phyloP scores from a whole-genome alignment of 2,113 vertebrate species.

The Cephalopholis sonnerati region DNA sequence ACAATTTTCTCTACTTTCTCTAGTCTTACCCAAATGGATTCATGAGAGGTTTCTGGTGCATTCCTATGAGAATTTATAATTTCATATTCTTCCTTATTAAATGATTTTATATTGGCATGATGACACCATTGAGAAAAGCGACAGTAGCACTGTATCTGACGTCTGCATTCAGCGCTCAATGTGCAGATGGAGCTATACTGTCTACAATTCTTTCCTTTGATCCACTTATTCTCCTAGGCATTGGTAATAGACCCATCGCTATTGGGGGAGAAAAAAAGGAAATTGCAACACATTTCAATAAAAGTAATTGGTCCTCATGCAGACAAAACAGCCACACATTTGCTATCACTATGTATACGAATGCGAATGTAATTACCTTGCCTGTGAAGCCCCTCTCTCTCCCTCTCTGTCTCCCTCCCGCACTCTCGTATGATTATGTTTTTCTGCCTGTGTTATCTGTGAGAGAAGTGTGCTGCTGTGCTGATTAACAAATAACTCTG shows the following conservation, averaged over 20 bases:
- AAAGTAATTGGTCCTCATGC: slow-evolving; percentile 88
- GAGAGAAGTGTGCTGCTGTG: slow-evolving; percentile 76
- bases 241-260: slow-evolving; percentile 87
- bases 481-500: slow-evolving; percentile 76
- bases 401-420: slow-evolving; percentile 66
- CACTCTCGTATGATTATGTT: slow-evolving; percentile 81
- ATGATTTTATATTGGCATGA: background rate
- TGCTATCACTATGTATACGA: slow-evolving; percentile 79
- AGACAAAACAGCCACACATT: slow-evolving; percentile 84
- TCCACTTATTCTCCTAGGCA: slow-evolving; percentile 84
- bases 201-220: slow-evolving; percentile 78
- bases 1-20: background rate
- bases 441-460: slow-evolving; percentile 85
- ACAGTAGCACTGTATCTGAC: slow-evolving; percentile 7
- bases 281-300: slow-evolving; percentile 91
- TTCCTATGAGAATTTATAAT: background rate
- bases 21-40: background rate
- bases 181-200: slow-evolving; percentile 78
- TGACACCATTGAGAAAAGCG: slow-evolving; percentile 19
- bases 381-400: slow-evolving; percentile 81
- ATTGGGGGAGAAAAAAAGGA: slow-evolving; percentile 81
- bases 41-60: background rate
- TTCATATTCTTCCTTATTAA: slow-evolving; percentile 1
- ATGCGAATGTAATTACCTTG: slow-evolving; percentile 87
- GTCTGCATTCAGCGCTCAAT: slow-evolving; percentile 25